Evolutionary conservation across 1,140 invertebrate genomes (phyloP), one percentile per base, ranked within the genome.

Genomic region (Eueides isabella): DNA sequence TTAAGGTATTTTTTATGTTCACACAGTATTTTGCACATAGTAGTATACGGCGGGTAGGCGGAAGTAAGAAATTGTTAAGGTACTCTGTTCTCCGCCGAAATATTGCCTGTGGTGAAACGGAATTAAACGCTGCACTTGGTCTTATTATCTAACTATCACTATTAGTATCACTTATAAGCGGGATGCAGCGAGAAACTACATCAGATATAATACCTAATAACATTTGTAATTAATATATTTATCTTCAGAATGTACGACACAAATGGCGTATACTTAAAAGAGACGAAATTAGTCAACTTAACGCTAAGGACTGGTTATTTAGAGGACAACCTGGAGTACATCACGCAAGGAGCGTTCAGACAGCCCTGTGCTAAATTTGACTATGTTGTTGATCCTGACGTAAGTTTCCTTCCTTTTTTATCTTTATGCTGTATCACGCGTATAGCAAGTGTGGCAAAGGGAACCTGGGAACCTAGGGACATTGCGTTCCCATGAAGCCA

Each of bases 371-470:
- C 72, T 9, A 83, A 87, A 31, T 67, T 84, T 44, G 86, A 88
- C 74, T 80, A 86, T 41, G 72, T 77, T 12, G 80, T 86, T 29
- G 88, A 88, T 76, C 85, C 83, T 44, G 84, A 88, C 64, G 88
- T 90, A 74, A 84, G 82, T 80, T 12, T 9, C n/a, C 6, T 5
- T 19, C 2, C 41, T 44, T 19, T 44, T n/a, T n/a, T 44, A 5
- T 44, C 4, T 41, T 16, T 14, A 41, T 16, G 38, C 31, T 31
- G 31, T 31, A 31, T 31, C 31, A 2, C 31, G 31, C 7, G 9
- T 9, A 31, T 31, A 7, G 31, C 31, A 31, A 7, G 30, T 31
- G n/a, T n/a, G n/a, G n/a, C n/a, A n/a, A n/a, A n/a, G n/a, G n/a
- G n/a, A n/a, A n/a, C n/a, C n/a, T 31, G 30, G 0, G 0, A 4